Evolutionary conservation across 2,113 vertebrate species (phyloP).

Genomic region (Spilogale gracilis): DNA sequence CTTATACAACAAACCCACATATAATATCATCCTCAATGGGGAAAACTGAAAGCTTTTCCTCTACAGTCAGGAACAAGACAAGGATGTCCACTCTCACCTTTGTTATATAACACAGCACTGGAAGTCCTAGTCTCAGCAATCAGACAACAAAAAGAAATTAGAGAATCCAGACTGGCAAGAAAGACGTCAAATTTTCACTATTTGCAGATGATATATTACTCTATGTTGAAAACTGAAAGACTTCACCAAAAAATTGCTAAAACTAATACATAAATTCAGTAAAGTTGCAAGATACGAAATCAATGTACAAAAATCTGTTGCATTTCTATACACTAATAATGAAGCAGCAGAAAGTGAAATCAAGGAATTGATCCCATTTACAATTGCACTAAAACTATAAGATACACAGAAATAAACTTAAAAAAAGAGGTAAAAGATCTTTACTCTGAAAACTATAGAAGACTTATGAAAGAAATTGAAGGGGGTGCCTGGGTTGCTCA

Average conservation of each 20-base stretch:
- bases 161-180: not conserved
- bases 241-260: not conserved
- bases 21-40: too few relatives aligned
- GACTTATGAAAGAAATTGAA: not conserved
- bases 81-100: too few relatives aligned
- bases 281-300: not conserved
- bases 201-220: not conserved
- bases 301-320: not conserved
- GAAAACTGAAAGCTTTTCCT: too few relatives aligned
- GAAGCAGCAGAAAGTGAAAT: not conserved
- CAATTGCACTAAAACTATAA: not conserved
- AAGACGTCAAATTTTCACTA: not conserved
- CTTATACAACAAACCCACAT: too few relatives aligned
- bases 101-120: too few relatives aligned
- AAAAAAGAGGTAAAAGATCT: not conserved
- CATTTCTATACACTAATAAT: not conserved
- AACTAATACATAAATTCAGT: not conserved
- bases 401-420: not conserved
- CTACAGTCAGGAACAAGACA: too few relatives aligned
- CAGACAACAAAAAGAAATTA: not conserved
- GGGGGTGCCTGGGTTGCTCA: too few relatives aligned
- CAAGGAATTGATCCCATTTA: not conserved
- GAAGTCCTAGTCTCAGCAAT: not conserved
- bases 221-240: not conserved
- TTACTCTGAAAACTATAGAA: not conserved